Percentiles rank a stretch among this genome's conserved stretches.
These are phyloP conservation scores for Drosophila percnosoma DNA, from an alignment of 2,888 invertebrate species.

Conservation along the genomic window DNA sequence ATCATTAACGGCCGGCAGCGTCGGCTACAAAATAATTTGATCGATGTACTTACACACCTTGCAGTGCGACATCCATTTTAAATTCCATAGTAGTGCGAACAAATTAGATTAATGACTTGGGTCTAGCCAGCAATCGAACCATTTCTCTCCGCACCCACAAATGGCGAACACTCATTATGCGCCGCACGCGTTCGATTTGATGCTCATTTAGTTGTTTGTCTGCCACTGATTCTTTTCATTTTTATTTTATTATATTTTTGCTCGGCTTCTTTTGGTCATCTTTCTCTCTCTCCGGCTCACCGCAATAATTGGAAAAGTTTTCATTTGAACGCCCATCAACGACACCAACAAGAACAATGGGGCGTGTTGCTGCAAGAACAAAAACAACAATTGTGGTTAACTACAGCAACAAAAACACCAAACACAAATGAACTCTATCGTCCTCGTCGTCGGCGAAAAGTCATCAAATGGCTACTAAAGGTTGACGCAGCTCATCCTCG, in stretches of 20 bases:
- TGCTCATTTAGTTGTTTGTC: constrained; percentile 80
- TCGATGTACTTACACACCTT: constrained; percentile 72
- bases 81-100: constrained; percentile 44
- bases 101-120: constrained; percentile 77
- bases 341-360: constrained; percentile 79
- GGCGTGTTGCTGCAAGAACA: constrained; percentile 66
- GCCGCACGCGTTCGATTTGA: constrained; percentile 80
- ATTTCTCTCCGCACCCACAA: background rate
- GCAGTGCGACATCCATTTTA: constrained; percentile 58
- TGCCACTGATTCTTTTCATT: constrained; percentile 61
- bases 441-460: constrained; percentile 57
- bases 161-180: constrained; percentile 68
- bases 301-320: constrained; percentile 83
- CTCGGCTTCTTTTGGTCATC: constrained; percentile 32
- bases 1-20: constrained; percentile 64
- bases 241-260: constrained; percentile 17
- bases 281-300: constrained; percentile 54
- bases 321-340: constrained; percentile 82
- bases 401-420: constrained; percentile 15
- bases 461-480: constrained; percentile 81
- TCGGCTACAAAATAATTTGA: constrained; percentile 53
- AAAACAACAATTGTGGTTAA: constrained; percentile 59
- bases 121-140: constrained; percentile 24
- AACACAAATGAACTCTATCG: constrained; percentile 34
- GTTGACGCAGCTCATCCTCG: constrained; percentile 71